phyloP scores from a whole-genome alignment of 2,113 vertebrate species.

The Xiphophorus hellerii region DNA sequence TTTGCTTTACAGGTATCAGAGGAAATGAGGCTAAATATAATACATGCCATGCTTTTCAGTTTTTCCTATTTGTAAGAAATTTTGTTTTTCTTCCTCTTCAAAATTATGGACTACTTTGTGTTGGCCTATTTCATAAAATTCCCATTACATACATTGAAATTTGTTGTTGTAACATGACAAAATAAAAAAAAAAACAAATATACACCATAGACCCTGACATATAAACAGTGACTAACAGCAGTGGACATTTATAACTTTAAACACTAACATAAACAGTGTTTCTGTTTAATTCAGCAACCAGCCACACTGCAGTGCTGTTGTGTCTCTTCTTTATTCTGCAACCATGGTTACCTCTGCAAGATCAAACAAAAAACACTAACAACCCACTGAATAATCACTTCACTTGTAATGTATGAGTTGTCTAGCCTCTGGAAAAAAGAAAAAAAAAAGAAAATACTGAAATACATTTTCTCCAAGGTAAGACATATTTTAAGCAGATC shows the following conservation, averaged over 20 bases:
- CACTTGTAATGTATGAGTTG: conserved; percentile 59
- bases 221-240: too few species aligned
- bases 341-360: conserved; percentile 57
- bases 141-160: too few species aligned
- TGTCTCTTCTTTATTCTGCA: conserved; percentile 72
- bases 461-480: conserved; percentile 33
- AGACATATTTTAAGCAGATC: conserved; percentile 40
- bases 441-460: conserved; percentile 46
- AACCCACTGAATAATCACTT: conserved; percentile 65
- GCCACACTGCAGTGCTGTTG: conserved; percentile 22
- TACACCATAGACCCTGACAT: too few species aligned
- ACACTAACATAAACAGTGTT: not conserved
- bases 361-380: conserved; percentile 63
- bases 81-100: too few species aligned
- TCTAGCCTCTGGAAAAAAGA: conserved; percentile 18
- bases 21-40: too few species aligned
- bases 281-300: conserved; percentile 25
- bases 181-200: too few species aligned
- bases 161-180: too few species aligned
- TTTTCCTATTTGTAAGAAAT: too few species aligned
- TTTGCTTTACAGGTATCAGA: not conserved
- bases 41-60: too few species aligned
- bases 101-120: too few species aligned
- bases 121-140: too few species aligned
- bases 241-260: not conserved